These are phyloP conservation scores for Epirrita christyi DNA, from an alignment of 2,888 invertebrate species.

Conservation along the genomic window DNA sequence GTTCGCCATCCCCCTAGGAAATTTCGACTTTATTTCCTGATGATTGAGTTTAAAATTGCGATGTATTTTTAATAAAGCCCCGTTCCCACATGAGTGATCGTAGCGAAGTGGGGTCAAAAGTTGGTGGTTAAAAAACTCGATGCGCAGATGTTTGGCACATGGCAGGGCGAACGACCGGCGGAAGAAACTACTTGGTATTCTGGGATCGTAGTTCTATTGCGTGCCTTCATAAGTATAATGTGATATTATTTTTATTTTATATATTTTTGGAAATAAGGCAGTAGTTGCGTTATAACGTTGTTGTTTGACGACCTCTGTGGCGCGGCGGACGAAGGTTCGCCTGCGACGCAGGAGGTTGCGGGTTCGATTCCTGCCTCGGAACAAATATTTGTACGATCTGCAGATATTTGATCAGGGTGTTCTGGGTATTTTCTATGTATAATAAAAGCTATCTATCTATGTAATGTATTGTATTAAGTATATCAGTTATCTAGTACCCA, in stretches of 20 bases:
- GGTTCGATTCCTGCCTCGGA: no score
- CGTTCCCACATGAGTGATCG: conserved; percentile 82
- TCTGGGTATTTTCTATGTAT: no score
- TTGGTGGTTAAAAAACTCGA: conserved; percentile 76
- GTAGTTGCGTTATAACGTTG: not conserved
- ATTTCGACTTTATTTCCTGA: conserved; percentile 49
- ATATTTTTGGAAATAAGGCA: conserved; percentile 6
- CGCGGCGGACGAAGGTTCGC: no score
- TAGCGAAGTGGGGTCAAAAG: conserved; percentile 80
- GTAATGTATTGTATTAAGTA: no score
- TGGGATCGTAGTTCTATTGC: conserved; percentile 9
- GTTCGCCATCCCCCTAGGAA: conserved; percentile 42
- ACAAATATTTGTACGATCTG: no score
- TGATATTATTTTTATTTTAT: conserved; percentile 23
- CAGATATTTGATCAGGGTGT: no score
- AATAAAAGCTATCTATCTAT: no score
- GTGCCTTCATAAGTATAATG: conserved; percentile 17
- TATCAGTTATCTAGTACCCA: no score
- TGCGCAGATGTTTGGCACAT: conserved; percentile 80
- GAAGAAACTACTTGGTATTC: conserved; percentile 25
- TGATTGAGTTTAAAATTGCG: conserved; percentile 62
- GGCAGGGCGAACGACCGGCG: conserved; percentile 45
- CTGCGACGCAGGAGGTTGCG: no score
- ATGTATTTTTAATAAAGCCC: conserved; percentile 59
- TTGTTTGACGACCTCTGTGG: no score